Percentiles rank a stretch among this genome's conserved stretches.
phyloP scores from a whole-genome alignment of 1,140 invertebrate genomes.

The Drosophila mojavensis region DNA sequence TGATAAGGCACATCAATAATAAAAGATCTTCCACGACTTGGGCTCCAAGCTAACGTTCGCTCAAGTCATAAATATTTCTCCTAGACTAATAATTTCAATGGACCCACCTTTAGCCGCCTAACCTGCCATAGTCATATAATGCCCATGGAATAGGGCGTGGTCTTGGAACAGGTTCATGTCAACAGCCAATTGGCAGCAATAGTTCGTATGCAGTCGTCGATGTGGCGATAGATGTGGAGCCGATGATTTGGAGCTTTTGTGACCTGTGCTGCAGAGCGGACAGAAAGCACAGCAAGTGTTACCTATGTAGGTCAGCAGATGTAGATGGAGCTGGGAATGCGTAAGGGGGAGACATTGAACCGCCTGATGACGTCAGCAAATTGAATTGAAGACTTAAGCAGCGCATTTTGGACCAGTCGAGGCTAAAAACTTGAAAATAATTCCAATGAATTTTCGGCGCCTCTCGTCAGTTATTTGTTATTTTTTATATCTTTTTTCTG shows the following conservation, averaged over 20 bases:
- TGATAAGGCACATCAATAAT: too few relatives aligned
- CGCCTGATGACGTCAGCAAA: slow-evolving; percentile 56
- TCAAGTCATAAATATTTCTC: too few relatives aligned
- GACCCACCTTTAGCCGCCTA: too few relatives aligned
- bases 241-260: slow-evolving; percentile 14
- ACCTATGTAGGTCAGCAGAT: slow-evolving; percentile 55
- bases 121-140: neutral
- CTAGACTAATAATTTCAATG: too few relatives aligned
- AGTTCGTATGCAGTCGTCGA: slow-evolving; percentile 18
- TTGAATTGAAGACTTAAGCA: slow-evolving; percentile 25
- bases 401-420: slow-evolving; percentile 31
- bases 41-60: too few relatives aligned
- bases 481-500: slow-evolving; percentile 13
- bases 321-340: neutral
- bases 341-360: slow-evolving; percentile 19
- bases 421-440: slow-evolving; percentile 46
- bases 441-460: slow-evolving; percentile 62
- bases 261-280: slow-evolving; percentile 5
- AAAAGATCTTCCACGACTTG: too few relatives aligned
- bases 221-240: slow-evolving; percentile 20
- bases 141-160: slow-evolving; percentile 5
- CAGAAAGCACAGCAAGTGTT: slow-evolving; percentile 12
- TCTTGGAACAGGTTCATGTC: slow-evolving; percentile 6
- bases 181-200: slow-evolving; percentile 19
- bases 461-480: neutral